Conservation (phyloP, 1,140 invertebrate genomes). For the Sycophaga agraensis region DNA sequence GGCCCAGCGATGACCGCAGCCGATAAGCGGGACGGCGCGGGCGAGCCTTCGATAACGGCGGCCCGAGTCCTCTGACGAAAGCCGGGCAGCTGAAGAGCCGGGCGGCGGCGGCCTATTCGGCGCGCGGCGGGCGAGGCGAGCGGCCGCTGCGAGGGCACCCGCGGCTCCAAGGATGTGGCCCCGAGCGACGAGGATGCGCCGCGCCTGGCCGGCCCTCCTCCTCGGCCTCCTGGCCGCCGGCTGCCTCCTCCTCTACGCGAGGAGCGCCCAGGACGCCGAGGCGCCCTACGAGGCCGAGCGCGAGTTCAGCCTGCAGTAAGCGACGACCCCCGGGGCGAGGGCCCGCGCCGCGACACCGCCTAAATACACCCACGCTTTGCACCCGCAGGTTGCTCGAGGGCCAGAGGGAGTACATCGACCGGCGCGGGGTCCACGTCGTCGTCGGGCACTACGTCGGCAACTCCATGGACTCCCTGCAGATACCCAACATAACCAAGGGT, state of each 20-base stretch:
- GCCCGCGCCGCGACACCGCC: too few species aligned
- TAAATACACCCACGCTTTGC: too few species aligned
- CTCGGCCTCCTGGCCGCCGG: conserved; percentile 20
- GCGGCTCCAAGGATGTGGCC: too few species aligned
- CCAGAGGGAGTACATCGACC: conserved; percentile 72
- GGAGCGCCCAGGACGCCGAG: neutral
- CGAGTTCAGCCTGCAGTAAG: conserved; percentile 22
- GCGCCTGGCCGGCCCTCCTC: conserved; percentile 35
- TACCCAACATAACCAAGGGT: conserved; percentile 73
- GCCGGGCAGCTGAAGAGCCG: too few species aligned
- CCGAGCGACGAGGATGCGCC: conserved; percentile 41
- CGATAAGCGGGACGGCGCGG: too few species aligned
- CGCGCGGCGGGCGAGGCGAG: neutral
- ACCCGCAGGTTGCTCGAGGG: conserved; percentile 48
- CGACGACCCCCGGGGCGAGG: too few species aligned
- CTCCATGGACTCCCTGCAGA: conserved; percentile 57
- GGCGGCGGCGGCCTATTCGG: too few species aligned
- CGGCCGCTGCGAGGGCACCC: neutral
- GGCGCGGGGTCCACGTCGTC: conserved; percentile 73
- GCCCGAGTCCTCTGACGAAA: too few species aligned
- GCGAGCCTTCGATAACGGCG: too few species aligned
- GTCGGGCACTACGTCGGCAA: conserved; percentile 83
- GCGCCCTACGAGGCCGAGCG: neutral
- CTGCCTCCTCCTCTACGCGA: conserved; percentile 6
- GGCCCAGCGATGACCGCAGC: too few species aligned